A percentile compares a stretch with the other conserved stretches of the same genome.
These are phyloP conservation scores for Lithophane ornitopus DNA, from an alignment of 2,888 invertebrate genomes.

Conservation along the genomic window DNA sequence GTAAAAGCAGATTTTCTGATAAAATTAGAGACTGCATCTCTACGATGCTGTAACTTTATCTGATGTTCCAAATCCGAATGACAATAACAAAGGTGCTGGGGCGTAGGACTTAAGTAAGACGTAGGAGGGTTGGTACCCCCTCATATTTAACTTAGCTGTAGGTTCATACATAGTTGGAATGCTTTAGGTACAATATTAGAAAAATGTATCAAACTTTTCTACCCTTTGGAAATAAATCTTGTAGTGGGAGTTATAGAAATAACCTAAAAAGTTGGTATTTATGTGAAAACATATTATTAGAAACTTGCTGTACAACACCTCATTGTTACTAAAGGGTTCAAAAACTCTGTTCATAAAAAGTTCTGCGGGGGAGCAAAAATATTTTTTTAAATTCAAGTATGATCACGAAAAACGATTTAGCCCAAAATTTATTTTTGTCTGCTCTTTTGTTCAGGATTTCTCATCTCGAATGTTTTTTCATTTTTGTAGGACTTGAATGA, in stretches of 20 bases:
- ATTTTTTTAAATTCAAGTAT: slow-evolving; percentile 15
- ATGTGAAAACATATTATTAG: slow-evolving; percentile 4
- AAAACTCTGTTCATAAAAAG: slow-evolving; percentile 6
- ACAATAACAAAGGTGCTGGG: neutral
- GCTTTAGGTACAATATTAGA: neutral
- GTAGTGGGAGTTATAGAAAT: neutral
- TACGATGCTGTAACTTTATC: neutral
- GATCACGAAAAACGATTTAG: slow-evolving; percentile 17
- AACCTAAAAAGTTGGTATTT: slow-evolving; percentile 4
- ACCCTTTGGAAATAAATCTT: neutral
- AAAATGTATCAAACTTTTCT: neutral
- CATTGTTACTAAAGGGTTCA: neutral
- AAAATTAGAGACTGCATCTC: neutral
- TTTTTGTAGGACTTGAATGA: slow-evolving; percentile 1
- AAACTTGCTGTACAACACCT: neutral
- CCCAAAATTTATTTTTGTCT: slow-evolving; percentile 9
- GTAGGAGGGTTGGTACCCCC: too few relatives aligned
- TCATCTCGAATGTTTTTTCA: slow-evolving; percentile 6
- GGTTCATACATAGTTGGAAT: neutral
- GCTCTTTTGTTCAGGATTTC: neutral
- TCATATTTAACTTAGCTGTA: neutral
- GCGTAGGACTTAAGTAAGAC: neutral
- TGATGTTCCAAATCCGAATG: neutral
- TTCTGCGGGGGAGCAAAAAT: neutral
- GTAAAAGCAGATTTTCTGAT: neutral